Base-by-base conservation (phyloP, 2,113 vertebrate genomes). In the Campylomormyrus tamandua region DNA sequence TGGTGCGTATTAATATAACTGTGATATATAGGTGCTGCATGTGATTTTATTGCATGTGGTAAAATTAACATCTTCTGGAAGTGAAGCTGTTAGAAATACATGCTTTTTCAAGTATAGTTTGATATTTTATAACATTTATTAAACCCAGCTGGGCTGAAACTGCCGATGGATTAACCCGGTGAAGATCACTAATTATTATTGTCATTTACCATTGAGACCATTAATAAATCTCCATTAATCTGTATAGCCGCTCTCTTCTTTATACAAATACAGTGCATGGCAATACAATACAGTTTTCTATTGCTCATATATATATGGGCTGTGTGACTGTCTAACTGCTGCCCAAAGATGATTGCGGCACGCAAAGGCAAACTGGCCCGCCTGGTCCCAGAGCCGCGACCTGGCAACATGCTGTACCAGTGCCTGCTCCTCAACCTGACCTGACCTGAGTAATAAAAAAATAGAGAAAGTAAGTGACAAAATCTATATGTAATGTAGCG, bases 321-420 rank as follows among this genome's bases (percentile, higher is more conserved):
- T 83, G 77, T 17, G 39, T 83, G 35, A 45, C 77, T 83, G 39
- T 35, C 92, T 94, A 95, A 93, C 89, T 89, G 90, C 85, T 88
- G 92, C 86, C 89, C 66, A 90, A 90, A 91, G 31, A 39, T 8
- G 56, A 62, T 62, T 8, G n/a, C 8, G 3, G 24, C 24, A 8
- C 9, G 3, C 24, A 10, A 62, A 62, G 56, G 7, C 8, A 10
- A 62, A 10, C 58, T 62, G 0, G 10, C 56, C 56, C 21, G 5
- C 53, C 53, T 2, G 2, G 7, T 62, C 56, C 6, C 56, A n/a
- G 7, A 62, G 7, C 21, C 21, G 7, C 8, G 24, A 62, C 56
- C 56, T 11, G 50, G 50, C 50, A 52, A 53, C 52, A 1, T 19
- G 53, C 53, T 58, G 53, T 8, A 24, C 56, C 56, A 58, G 52